Conservation (phyloP, 2,888 invertebrate genomes). For the Mycalesis mineus region DNA sequence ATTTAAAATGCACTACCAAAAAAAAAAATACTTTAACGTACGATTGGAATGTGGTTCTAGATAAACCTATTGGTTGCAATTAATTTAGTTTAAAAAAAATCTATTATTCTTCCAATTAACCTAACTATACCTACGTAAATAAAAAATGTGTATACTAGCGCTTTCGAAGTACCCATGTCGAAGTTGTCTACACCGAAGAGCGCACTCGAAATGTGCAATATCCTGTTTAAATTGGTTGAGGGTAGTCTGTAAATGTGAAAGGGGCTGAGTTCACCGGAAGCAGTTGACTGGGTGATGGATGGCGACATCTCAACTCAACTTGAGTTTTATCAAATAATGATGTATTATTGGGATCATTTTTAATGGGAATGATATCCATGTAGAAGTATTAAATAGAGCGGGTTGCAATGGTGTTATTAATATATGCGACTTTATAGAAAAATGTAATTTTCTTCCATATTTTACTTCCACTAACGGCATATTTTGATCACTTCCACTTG, state of each 20-base stretch:
- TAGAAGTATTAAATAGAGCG: not conserved
- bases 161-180: not conserved
- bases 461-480: no score
- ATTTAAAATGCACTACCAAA: no score
- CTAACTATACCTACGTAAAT: no score
- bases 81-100: no score
- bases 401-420: no score
- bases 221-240: constrained; percentile 16
- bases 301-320: not conserved
- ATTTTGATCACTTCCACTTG: no score
- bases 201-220: constrained; percentile 20
- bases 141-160: not conserved
- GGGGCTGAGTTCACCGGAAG: constrained; percentile 9
- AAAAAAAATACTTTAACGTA: no score
- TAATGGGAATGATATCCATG: not conserved
- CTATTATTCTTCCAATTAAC: no score
- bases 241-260: constrained; percentile 17
- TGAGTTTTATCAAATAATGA: not conserved
- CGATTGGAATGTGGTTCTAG: no score
- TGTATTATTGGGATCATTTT: not conserved
- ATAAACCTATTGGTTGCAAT: no score
- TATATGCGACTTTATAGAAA: no score
- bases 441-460: no score
- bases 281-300: constrained; percentile 10
- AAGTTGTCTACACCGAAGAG: not conserved